Percentiles rank a stretch among this genome's conserved stretches.
Conservation (phyloP, 2,797 vertebrate species). For the Gorsachius magnificus region DNA sequence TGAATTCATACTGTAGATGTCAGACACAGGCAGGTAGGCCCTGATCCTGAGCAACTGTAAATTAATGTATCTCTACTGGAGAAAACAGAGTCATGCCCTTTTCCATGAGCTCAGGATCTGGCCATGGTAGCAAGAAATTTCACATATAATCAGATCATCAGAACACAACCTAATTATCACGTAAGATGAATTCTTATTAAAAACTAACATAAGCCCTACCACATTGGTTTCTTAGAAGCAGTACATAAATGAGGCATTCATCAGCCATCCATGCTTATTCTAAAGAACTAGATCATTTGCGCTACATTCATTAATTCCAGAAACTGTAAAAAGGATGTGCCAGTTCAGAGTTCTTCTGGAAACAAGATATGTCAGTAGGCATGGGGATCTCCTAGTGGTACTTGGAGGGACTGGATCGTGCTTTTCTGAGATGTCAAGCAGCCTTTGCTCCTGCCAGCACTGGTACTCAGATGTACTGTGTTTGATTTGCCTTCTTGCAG, state of each 20-base stretch:
- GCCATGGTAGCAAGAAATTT: neutral
- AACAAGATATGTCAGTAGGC: neutral
- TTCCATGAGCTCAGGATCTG: neutral
- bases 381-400: neutral
- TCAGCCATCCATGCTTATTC: neutral
- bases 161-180: neutral
- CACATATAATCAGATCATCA: neutral
- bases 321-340: neutral
- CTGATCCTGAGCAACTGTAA: neutral
- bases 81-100: neutral
- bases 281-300: neutral
- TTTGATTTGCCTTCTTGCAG: neutral
- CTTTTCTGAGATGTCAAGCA: neutral
- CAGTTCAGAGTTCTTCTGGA: neutral
- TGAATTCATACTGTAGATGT: neutral
- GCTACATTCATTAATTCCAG: neutral
- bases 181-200: neutral
- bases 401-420: neutral
- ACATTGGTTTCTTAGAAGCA: neutral
- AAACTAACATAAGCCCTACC: neutral
- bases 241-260: neutral
- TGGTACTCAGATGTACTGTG: neutral
- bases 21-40: neutral
- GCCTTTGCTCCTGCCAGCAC: neutral
- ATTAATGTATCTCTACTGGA: neutral